Conservation (phyloP, 2,888 invertebrate genomes). For the Drosophila affinis region DNA sequence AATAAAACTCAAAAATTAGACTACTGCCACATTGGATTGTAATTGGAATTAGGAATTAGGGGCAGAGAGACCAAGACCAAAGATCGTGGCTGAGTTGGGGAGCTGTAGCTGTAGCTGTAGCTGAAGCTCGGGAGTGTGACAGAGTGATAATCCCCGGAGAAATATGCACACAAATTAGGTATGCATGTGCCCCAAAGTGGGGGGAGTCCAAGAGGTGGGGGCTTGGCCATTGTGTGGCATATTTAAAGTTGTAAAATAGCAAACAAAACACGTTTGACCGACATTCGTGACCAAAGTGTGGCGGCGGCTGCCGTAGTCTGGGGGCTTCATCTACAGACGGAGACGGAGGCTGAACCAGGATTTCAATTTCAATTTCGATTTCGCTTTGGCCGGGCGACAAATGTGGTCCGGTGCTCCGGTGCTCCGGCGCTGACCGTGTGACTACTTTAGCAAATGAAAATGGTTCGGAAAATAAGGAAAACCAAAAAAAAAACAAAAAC, state of each 20-base stretch:
- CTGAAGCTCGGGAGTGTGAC: conserved; percentile 50
- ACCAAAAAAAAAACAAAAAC: conserved; percentile 45
- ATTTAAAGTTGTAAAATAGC: conserved; percentile 79
- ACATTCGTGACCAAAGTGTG: conserved; percentile 76
- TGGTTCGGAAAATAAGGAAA: conserved; percentile 48
- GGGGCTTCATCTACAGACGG: conserved; percentile 21
- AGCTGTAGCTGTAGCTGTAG: background rate
- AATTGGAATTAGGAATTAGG: conserved; percentile 17
- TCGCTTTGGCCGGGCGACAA: conserved; percentile 69
- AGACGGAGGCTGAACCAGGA: conserved; percentile 53
- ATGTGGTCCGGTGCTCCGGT: conserved; percentile 64
- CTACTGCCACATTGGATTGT: conserved; percentile 52
- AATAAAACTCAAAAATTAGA: conserved; percentile 54
- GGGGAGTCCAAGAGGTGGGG: conserved; percentile 17
- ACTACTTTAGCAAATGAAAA: conserved; percentile 79
- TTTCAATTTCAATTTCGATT: conserved; percentile 75
- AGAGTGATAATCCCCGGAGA: conserved; percentile 73
- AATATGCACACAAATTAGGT: conserved; percentile 77
- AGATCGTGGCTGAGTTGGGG: conserved; percentile 28
- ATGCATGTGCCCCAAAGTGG: conserved; percentile 41
- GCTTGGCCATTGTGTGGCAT: conserved; percentile 72
- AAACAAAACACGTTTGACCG: conserved; percentile 77
- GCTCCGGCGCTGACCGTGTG: conserved; percentile 68
- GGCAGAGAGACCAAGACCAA: conserved; percentile 1
- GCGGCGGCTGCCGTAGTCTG: conserved; percentile 41